Evolutionary conservation across 2,797 vertebrate genomes (phyloP).

Genomic region (Enteromius argenteus): DNA sequence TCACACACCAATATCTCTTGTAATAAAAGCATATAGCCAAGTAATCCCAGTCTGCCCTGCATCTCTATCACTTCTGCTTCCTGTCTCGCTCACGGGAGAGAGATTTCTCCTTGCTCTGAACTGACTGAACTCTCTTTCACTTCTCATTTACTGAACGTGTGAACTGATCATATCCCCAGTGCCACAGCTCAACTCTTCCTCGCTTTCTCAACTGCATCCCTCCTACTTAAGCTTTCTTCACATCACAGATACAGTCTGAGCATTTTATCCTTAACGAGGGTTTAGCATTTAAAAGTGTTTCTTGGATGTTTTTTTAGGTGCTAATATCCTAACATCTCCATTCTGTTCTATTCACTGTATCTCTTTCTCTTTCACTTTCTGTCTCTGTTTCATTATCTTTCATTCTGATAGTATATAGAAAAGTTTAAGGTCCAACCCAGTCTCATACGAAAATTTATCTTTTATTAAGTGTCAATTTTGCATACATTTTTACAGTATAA

Average conservation of each 20-base stretch:
- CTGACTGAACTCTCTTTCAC: slow-evolving; percentile 48
- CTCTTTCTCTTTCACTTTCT: background rate
- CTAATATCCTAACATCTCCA: slow-evolving; percentile 34
- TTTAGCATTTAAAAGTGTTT: slow-evolving; percentile 48
- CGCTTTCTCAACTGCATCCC: slow-evolving; percentile 14
- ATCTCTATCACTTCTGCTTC: slow-evolving; percentile 14
- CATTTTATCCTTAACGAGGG: slow-evolving; percentile 26
- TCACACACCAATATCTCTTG: background rate
- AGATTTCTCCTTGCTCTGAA: slow-evolving; percentile 41
- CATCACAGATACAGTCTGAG: slow-evolving; percentile 30
- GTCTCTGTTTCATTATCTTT: background rate
- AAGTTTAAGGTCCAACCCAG: background rate
- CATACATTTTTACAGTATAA: background rate
- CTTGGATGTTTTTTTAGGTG: slow-evolving; percentile 37
- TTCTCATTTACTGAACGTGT: slow-evolving; percentile 44
- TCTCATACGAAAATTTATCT: background rate
- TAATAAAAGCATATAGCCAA: slow-evolving; percentile 24
- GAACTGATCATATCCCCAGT: slow-evolving; percentile 34
- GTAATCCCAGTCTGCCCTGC: slow-evolving; percentile 13
- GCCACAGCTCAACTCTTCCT: slow-evolving; percentile 35
- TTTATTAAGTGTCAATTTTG: background rate
- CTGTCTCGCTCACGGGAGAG: slow-evolving; percentile 19
- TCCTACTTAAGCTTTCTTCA: slow-evolving; percentile 14
- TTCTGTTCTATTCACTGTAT: background rate
- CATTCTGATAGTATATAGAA: background rate